Base-by-base conservation (phyloP, 2,113 vertebrate species). In the Brachionichthys hirsutus region DNA sequence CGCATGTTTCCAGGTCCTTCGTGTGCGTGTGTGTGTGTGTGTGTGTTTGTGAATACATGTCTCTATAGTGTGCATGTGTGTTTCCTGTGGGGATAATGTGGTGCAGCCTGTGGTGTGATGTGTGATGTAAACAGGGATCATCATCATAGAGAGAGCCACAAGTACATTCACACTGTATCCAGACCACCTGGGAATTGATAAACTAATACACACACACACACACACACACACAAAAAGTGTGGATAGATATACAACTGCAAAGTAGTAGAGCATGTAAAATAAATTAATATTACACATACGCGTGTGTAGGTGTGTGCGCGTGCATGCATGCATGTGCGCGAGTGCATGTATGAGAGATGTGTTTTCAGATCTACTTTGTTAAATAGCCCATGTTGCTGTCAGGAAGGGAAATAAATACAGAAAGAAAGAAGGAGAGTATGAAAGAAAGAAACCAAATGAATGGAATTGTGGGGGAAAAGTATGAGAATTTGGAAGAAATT, bases 111-210 rank as follows among this genome's bases (percentile, higher is more conserved):
- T 59, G 78, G 77, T 72, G 79, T 71, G 75, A 79, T 83, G 59
- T 83, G 80, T 83, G 80, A 83, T 83, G 80, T 82, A 86, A 85
- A 86, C 80, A 77, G 57, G 49, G 48, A 77, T 86, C 74, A 89
- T 89, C 85, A 89, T 74, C 80, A 77, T 85, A 69, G 77, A 40
- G 16, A 59, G 74, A 83, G 70, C 54, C 68, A 54, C 57, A 43
- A 74, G 69, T 38, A 38, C 46, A 62, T 73, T 80, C 78, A 69
- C 74, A 73, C 68, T 57, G 60, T 73, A 70, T 81, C 72, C 56
- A 54, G 67, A 54, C 52, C 73, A 78, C 83, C 77, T 67, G 78
- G 68, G 71, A 77, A 49, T 47, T 61, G 62, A 75, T 65, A 57
- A 63, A 75, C 53, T 56, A 54, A 57, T 40, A 62, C 46, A 68